phyloP scores from a whole-genome alignment of 1,140 invertebrate genomes.

The Heliconius himera region DNA sequence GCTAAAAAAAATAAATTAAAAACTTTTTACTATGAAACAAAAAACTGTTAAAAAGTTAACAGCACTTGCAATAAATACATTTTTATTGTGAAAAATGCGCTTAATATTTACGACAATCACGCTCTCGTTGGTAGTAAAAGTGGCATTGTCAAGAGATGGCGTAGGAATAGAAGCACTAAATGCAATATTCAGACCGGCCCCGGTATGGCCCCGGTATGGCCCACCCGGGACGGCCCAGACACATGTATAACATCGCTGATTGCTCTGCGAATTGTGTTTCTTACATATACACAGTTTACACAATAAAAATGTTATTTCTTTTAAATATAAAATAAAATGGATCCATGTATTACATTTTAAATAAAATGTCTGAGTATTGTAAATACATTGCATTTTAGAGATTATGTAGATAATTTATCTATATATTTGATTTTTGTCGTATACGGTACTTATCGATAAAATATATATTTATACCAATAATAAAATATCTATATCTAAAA shows the following conservation, averaged over 20 bases:
- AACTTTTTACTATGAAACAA: neutral
- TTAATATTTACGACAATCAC: constrained; percentile 27
- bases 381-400: neutral
- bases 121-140: constrained; percentile 29
- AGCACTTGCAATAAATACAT: constrained; percentile 6
- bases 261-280: constrained; percentile 63
- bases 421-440: no score
- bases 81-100: constrained; percentile 6
- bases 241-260: constrained; percentile 68
- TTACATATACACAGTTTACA: constrained; percentile 50
- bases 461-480: no score
- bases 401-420: no score
- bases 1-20: neutral
- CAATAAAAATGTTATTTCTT: constrained; percentile 38
- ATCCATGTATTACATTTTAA: neutral
- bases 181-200: constrained; percentile 73
- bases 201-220: constrained; percentile 56
- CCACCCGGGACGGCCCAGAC: constrained; percentile 57
- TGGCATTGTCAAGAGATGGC: constrained; percentile 39
- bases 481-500: neutral
- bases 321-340: neutral
- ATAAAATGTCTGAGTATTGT: constrained; percentile 28
- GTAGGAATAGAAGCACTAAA: constrained; percentile 57
- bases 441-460: no score
- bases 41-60: neutral